A percentile compares a stretch with the other conserved stretches of the same genome.
These are phyloP conservation scores for Rhinella marina DNA, from an alignment of 2,797 vertebrate genomes.

Conservation along the genomic window DNA sequence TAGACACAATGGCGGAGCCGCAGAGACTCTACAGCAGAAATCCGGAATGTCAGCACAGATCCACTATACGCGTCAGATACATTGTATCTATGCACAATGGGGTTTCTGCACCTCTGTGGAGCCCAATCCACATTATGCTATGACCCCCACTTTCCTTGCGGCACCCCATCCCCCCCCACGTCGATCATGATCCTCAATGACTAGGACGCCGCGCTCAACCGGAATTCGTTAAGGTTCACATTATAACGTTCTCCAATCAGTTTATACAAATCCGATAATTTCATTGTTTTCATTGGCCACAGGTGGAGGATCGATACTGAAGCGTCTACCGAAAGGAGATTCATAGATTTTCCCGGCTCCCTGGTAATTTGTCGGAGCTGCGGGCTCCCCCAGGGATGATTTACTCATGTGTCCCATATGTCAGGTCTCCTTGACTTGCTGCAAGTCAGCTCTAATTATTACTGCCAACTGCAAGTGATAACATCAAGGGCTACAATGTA, in stretches of 20 bases:
- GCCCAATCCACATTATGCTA: too few species aligned
- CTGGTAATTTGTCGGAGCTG: constrained; percentile 17
- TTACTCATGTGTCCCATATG: constrained; percentile 26
- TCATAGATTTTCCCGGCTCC: constrained; percentile 47
- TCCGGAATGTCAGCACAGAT: too few species aligned
- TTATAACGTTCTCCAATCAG: constrained; percentile 22
- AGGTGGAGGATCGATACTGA: constrained; percentile 34
- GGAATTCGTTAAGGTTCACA: background rate
- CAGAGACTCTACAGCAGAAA: too few species aligned
- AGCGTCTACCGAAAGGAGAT: constrained; percentile 47
- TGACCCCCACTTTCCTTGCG: too few species aligned
- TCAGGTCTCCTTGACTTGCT: constrained; percentile 38
- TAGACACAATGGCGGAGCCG: too few species aligned
- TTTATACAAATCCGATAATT: constrained; percentile 51
- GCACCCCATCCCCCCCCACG: too few species aligned
- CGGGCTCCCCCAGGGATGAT: background rate
- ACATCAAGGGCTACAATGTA: constrained; percentile 2
- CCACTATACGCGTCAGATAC: too few species aligned
- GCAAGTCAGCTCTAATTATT: constrained; percentile 45
- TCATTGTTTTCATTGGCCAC: constrained; percentile 10
- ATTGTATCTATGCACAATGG: too few species aligned
- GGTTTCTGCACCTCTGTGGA: too few species aligned
- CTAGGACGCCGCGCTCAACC: too few species aligned
- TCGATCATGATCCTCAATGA: background rate
- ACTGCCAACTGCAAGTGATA: background rate